Evolutionary conservation across 2,113 vertebrate genomes (phyloP), one percentile per base, ranked within the genome.

Genomic region (Abramis brama): DNA sequence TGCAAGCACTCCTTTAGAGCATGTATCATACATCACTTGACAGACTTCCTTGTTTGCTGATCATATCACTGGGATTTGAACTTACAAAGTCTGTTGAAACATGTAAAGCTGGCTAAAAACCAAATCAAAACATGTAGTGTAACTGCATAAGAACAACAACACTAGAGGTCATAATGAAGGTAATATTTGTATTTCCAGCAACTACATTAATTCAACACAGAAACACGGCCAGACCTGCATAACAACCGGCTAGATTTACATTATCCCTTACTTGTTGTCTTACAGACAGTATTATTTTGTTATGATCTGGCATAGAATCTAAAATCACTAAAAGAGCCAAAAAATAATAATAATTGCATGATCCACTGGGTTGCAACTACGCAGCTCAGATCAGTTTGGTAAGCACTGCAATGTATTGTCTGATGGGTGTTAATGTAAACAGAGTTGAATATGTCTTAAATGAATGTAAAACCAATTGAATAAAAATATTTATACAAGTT

Each of bases 21-120:
- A 74, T 74, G 11, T 39, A 47, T 74, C 71, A 25, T 45, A 47
- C 39, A 47, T 74, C 12, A 74, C 71, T 74, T 74, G 39, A 47
- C 71, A 74, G 23, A 25, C 39, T 74, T 74, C 12, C 23, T 25
- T 74, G 43, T 25, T 74, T 47, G 71, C 23, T 74, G 43, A 74
- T 74, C 12, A 6, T 74, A 74, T 74, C 71, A 15, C 23, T 74
- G 71, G 43, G 11, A 74, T 47, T 43, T 43, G 43, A 39, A 71
- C 4, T 71, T n/a, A 74, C 23, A 6, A 74, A 39, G 39, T 74
- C 39, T 74, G 71, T 45, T 47, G 71, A 43, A 47, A 74, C 30
- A 43, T 73, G 70, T 13, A 25, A 74, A 43, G 12, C 23, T 74
- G 21, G 21, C 12, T 25, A n/a, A 74, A 25, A 25, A 47, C 43